phyloP scores from a whole-genome alignment of 2,797 vertebrate species.

The Bovichtus variegatus region DNA sequence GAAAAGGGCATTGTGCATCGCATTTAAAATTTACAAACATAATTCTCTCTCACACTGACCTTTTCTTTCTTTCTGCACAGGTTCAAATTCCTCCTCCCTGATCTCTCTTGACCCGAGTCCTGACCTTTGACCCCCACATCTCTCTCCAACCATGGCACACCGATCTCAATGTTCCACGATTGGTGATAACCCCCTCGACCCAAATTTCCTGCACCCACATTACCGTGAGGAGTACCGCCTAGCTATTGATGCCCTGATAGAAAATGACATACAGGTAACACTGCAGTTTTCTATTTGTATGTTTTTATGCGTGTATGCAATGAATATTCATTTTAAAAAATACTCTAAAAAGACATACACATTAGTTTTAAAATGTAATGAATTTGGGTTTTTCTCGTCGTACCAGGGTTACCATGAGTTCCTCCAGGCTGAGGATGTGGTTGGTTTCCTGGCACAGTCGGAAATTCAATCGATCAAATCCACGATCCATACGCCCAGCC shows the following conservation, averaged over 20 bases:
- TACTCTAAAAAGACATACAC: background rate
- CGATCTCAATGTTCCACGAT: conserved; percentile 95
- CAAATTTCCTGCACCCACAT: conserved; percentile 94
- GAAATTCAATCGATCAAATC: conserved; percentile 93
- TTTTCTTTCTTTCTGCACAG: conserved; percentile 52
- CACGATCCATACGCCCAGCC: conserved; percentile 87
- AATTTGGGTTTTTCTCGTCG: conserved; percentile 13
- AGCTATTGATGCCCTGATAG: conserved; percentile 93
- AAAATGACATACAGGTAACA: conserved; percentile 86
- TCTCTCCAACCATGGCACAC: conserved; percentile 88
- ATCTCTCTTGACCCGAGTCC: conserved; percentile 42
- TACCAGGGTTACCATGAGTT: conserved; percentile 90
- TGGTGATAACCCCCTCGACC: conserved; percentile 94
- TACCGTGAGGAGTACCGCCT: conserved; percentile 98
- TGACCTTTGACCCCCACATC: conserved; percentile 32
- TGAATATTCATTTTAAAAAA: background rate
- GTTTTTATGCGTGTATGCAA: background rate
- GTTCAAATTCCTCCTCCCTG: conserved; percentile 52
- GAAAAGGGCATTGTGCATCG: background rate
- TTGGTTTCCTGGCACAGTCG: conserved; percentile 89
- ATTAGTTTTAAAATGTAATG: conserved; percentile 1
- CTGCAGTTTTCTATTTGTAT: background rate
- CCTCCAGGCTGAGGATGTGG: conserved; percentile 85
- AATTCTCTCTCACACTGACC: background rate
- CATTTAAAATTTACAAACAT: background rate